phyloP scores from a whole-genome alignment of 2,888 invertebrate species.

The Apodemia duryi region DNA sequence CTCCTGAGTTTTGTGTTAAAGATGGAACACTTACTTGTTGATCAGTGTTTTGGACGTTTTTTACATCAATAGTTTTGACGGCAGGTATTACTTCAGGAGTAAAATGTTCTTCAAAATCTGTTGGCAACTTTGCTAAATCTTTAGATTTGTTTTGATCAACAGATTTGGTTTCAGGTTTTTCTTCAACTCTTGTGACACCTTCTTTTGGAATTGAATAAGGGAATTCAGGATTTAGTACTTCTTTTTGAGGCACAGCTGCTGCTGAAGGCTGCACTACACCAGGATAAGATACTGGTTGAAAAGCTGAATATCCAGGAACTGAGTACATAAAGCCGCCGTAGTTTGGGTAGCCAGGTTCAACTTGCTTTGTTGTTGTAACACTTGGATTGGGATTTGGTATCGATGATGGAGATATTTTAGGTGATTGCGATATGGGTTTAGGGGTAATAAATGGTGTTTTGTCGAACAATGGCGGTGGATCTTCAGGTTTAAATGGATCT shows the following conservation, averaged over 20 bases:
- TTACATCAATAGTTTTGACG: slow-evolving; percentile 38
- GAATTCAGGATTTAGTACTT: slow-evolving; percentile 41
- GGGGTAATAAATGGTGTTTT: slow-evolving; percentile 50
- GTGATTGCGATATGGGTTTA: slow-evolving; percentile 58
- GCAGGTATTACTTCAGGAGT: slow-evolving; percentile 55
- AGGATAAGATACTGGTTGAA: slow-evolving; percentile 61
- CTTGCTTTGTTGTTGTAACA: slow-evolving; percentile 52
- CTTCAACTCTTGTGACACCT: slow-evolving; percentile 31
- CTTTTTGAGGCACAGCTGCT: slow-evolving; percentile 38
- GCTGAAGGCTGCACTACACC: slow-evolving; percentile 43
- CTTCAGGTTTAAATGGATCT: slow-evolving; percentile 49
- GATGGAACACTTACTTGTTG: slow-evolving; percentile 58
- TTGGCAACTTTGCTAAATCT: slow-evolving; percentile 40
- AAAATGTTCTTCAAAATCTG: slow-evolving; percentile 65
- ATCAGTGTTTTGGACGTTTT: slow-evolving; percentile 38
- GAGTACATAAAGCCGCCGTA: slow-evolving; percentile 64
- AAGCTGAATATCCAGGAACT: slow-evolving; percentile 70
- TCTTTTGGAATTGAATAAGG: slow-evolving; percentile 35
- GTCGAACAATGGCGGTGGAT: slow-evolving; percentile 44
- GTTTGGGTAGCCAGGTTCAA: slow-evolving; percentile 55
- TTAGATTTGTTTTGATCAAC: slow-evolving; percentile 30
- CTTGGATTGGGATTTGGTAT: slow-evolving; percentile 72
- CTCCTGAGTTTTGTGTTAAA: slow-evolving; percentile 53
- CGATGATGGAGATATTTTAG: slow-evolving; percentile 71
- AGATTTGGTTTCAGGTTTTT: slow-evolving; percentile 33